These are phyloP conservation scores for Platysternon megacephalum DNA, from an alignment of 2,113 vertebrate genomes.

Conservation along the genomic window DNA sequence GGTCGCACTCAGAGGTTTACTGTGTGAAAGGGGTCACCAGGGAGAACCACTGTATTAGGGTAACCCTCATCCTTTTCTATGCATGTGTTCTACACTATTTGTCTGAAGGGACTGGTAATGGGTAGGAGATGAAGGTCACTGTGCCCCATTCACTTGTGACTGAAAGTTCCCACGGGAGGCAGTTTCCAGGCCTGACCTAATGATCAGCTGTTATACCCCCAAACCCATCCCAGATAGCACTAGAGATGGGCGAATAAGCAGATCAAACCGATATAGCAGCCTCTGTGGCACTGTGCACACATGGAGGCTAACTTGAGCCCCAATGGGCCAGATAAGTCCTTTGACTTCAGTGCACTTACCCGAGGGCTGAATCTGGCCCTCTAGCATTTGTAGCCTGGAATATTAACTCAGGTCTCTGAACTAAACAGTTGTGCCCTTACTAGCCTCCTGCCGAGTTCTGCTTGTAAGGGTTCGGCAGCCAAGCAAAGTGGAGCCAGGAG, in stretches of 20 bases:
- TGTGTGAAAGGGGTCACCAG: no score
- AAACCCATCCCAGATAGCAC: background rate
- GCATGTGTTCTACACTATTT: background rate
- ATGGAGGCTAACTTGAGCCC: background rate
- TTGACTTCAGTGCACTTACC: background rate
- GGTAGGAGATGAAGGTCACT: background rate
- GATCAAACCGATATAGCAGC: background rate
- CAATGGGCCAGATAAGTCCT: background rate
- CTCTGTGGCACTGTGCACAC: background rate
- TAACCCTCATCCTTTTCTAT: background rate
- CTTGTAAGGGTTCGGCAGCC: background rate
- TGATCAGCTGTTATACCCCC: background rate
- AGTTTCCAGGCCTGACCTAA: background rate
- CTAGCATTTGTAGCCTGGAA: background rate
- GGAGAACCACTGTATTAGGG: background rate
- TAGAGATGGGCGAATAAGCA: background rate
- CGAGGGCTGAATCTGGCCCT: background rate
- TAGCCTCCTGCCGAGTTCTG: background rate
- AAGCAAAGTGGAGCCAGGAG: background rate
- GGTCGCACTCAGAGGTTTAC: no score
- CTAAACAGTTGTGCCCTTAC: background rate
- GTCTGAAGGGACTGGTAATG: background rate
- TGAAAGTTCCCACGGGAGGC: background rate
- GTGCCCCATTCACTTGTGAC: background rate
- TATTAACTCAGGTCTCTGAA: background rate